Conservation (phyloP, 2,113 vertebrate genomes). For the Chionomys nivalis region DNA sequence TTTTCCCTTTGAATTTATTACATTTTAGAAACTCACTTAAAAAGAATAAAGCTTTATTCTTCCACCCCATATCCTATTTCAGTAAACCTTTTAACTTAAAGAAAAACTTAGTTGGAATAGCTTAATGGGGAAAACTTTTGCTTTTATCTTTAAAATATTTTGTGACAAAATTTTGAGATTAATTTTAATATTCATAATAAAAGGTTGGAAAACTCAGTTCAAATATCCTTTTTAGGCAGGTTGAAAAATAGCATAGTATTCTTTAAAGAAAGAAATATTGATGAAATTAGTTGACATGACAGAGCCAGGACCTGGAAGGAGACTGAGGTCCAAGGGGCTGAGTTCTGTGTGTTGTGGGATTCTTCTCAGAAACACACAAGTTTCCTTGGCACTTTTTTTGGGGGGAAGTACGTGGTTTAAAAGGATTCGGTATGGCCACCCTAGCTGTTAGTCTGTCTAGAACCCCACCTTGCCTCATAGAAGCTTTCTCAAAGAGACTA, state of each 20-base stretch:
- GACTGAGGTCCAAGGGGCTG: background rate
- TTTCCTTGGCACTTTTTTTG: background rate
- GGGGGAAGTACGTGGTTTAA: background rate
- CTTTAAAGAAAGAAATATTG: background rate
- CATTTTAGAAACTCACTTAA: background rate
- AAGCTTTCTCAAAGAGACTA: background rate
- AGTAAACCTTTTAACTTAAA: constrained; percentile 6
- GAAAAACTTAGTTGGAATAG: background rate
- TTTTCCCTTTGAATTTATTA: constrained; percentile 14
- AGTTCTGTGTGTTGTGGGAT: too few relatives aligned
- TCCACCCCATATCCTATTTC: background rate
- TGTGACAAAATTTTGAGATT: background rate
- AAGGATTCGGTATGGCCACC: background rate
- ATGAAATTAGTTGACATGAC: background rate
- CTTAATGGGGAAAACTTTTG: constrained; percentile 1
- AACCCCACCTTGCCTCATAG: background rate
- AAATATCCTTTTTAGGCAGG: background rate
- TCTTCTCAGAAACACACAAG: background rate
- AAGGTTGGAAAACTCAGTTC: background rate
- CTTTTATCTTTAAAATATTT: constrained; percentile 36
- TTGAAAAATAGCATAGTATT: background rate
- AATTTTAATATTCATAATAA: background rate
- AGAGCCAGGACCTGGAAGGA: background rate
- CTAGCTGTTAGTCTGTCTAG: background rate
- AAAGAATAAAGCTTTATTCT: background rate